Evolutionary conservation across 2,113 vertebrate species (phyloP), one percentile per base, ranked within the genome.

Genomic region (Cephalopterus ornatus): DNA sequence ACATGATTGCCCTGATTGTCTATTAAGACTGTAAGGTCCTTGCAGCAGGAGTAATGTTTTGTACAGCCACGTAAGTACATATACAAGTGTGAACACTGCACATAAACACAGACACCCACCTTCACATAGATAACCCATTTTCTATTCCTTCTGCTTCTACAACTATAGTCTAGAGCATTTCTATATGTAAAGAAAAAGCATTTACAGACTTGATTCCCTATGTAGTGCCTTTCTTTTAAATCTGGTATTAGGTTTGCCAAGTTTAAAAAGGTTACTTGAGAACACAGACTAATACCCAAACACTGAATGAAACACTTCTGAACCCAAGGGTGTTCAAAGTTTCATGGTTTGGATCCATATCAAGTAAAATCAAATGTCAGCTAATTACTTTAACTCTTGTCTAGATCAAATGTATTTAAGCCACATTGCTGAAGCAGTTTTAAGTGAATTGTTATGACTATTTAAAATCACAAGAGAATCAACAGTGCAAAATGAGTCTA

Each of bases 371-470:
- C 78, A 92, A 94, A 93, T 65, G 68, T 67, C 95, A 96, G 90
- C 39, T 96, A 95, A 92, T 88, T 92, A 92, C 53, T 94, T 96
- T 92, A 96, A 96, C 85, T 96, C 92, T 85, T 96, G 85, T 88
- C 92, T 94, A 72, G 59, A 96, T 88, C 82, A 92, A 90, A 93
- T 80, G 47, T 75, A 77, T 94, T 95, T 79, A 88, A 93, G 63
- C 33, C 67, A 91, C 65, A 73, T 47, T 86, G 87, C 55, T 84
- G 90, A 93, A 95, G 55, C 2, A 4, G 55, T 80, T 93, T 95
- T 78, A 81, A 96, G 41, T 39, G 88, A 83, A 78, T 77, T 94
- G 94, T 96, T 95, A 95, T 86, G 92, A 93, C 90, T 88, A 83
- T 90, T 83, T 70, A 33, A 95, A 96, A 92, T 92, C 89, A 93